Evolutionary conservation across 2,888 invertebrate species (phyloP), one percentile per base, ranked within the genome.

Genomic region (Dendrolimus houi): DNA sequence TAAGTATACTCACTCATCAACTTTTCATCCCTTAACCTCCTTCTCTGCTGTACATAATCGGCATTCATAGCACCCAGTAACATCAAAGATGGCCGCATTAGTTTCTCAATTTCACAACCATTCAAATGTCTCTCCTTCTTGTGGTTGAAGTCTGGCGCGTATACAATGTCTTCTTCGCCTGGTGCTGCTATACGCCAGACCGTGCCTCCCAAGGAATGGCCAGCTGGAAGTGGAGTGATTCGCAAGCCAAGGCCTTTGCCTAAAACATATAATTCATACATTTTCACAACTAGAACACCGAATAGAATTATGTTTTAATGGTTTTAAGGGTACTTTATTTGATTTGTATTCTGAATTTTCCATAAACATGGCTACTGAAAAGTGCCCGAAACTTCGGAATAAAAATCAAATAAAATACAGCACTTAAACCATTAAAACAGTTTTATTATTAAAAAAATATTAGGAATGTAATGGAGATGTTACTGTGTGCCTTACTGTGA

Each of bases 141-240:
- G 83, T 99, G 99, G 85, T 99, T 99, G 77, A 98, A 99, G 79
- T 99, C 99, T 0, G 98, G 96, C 0, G 99, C 99, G 83, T 99
- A 99, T 1, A 99, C 95, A 64, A 99, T 98, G 74, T 99, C 99
- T 83, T 99, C 99, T 79, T 99, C 99, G 0, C 98, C 99, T 42
- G 98, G 96, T 75, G 99, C 99, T 42, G 98, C 96, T 29, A 99
- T 99, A 74, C 98, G 97, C 99, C 99, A 99, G 56, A 99, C 96
- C 0, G 99, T 98, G 13, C 99, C 99, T 1, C 99, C 99, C 55
- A 99, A 96, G 94, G 99, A 98, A 83, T 99, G 99, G 1, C 99
- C 97, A 1, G 99, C 99, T 8, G 98, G 97, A 17, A 99, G 85
- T 0, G 99, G 99, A 0, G 98, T 99, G 55, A 97, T 96, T 10